Conservation (phyloP, 2,113 vertebrate species). For the Dasyprocta punctata region DNA sequence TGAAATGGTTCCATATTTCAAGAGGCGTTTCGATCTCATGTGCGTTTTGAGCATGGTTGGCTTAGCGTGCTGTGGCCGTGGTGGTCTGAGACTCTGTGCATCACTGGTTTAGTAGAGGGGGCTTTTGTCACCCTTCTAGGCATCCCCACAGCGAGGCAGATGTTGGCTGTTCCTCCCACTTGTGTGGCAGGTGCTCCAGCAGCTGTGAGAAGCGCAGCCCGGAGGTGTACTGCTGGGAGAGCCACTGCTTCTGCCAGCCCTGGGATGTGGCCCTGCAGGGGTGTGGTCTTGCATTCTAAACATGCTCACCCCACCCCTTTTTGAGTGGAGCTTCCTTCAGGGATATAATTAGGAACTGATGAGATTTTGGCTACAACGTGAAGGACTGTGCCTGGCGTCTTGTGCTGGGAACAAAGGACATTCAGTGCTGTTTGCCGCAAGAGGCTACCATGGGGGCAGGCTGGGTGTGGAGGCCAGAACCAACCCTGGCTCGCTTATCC, state of each 20-base stretch:
- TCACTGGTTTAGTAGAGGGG: background rate
- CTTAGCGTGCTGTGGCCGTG: background rate
- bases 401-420: background rate
- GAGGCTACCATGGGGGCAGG: background rate
- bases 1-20: background rate
- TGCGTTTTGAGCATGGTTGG: background rate
- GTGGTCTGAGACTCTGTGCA: background rate
- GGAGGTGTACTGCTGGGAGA: background rate
- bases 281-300: background rate
- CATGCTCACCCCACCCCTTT: background rate
- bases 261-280: background rate
- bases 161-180: rapidly evolving
- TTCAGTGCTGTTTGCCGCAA: background rate
- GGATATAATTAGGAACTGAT: background rate
- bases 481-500: background rate
- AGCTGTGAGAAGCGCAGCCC: background rate
- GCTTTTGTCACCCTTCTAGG: background rate
- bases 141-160: rapidly evolving
- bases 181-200: background rate
- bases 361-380: background rate
- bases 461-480: background rate
- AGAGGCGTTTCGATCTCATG: background rate
- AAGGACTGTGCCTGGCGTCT: background rate
- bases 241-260: background rate
- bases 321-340: background rate